Conservation (phyloP, 2,888 invertebrate species). For the Diaperis boleti region DNA sequence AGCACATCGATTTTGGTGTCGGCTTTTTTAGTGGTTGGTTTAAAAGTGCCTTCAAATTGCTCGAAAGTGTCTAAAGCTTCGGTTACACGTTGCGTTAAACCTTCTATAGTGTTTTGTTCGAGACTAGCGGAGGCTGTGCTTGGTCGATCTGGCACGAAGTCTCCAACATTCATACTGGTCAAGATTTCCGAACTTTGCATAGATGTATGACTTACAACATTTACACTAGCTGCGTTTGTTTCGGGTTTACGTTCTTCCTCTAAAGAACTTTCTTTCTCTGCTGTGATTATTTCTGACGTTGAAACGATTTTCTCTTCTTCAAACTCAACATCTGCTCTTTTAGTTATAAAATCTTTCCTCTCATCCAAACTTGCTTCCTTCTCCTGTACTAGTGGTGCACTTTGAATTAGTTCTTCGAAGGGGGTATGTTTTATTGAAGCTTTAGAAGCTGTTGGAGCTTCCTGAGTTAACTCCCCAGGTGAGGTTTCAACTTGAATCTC, state of each 20-base stretch:
- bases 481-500: conserved; percentile 41
- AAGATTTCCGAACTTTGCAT: conserved; percentile 62
- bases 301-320: conserved; percentile 65
- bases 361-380: conserved; percentile 55
- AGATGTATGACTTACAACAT: conserved; percentile 65
- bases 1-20: conserved; percentile 69
- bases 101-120: conserved; percentile 49
- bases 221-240: conserved; percentile 56
- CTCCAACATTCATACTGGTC: conserved; percentile 47
- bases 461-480: conserved; percentile 42
- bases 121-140: conserved; percentile 47
- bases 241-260: conserved; percentile 58
- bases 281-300: conserved; percentile 67
- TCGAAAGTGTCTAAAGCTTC: conserved; percentile 49
- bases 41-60: conserved; percentile 60
- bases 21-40: conserved; percentile 69
- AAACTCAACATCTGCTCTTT: conserved; percentile 64
- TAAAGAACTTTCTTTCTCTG: conserved; percentile 67
- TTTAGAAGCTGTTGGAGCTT: conserved; percentile 38
- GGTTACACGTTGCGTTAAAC: conserved; percentile 48
- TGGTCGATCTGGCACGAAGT: conserved; percentile 44
- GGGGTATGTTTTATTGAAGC: conserved; percentile 60
- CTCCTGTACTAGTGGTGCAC: conserved; percentile 60
- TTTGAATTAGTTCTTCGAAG: conserved; percentile 58
- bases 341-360: conserved; percentile 49